Percentiles rank a stretch among this genome's conserved stretches.
Evolutionary conservation across 2,888 invertebrate genomes (phyloP).

Genomic region (Schizaphis graminum): DNA sequence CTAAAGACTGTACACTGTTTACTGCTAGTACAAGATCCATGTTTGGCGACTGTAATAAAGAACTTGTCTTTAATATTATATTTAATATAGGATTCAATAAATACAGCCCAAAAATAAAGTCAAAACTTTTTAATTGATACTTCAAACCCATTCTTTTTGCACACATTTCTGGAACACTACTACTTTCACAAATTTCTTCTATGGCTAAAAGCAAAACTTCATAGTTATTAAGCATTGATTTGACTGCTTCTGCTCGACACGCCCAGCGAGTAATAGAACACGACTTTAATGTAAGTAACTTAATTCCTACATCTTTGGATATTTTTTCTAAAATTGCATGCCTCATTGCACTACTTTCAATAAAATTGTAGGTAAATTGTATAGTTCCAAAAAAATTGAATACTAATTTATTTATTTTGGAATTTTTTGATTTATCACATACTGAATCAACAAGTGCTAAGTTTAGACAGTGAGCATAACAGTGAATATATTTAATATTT

Average conservation of each 20-base stretch:
- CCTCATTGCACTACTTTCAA: conserved; percentile 35
- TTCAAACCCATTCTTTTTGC: background rate
- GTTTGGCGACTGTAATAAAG: conserved; percentile 15
- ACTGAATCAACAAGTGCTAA: conserved; percentile 44
- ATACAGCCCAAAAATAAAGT: conserved; percentile 4
- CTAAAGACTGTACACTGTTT: conserved; percentile 13
- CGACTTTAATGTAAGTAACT: conserved; percentile 13
- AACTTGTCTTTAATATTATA: conserved; percentile 1
- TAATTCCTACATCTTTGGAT: conserved; percentile 74
- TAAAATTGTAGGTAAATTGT: conserved; percentile 60
- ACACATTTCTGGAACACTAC: conserved; percentile 12
- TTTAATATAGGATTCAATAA: background rate
- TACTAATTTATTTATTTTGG: background rate
- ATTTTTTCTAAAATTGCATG: conserved; percentile 74
- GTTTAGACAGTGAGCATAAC: conserved; percentile 63
- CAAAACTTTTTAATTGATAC: conserved; percentile 21
- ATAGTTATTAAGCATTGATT: conserved; percentile 12
- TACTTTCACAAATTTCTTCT: conserved; percentile 7
- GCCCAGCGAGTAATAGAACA: conserved; percentile 22
- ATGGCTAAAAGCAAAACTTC: conserved; percentile 12
- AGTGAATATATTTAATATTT: conserved; percentile 53
- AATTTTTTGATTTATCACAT: conserved; percentile 12
- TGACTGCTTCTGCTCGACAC: conserved; percentile 37
- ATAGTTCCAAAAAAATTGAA: conserved; percentile 60
- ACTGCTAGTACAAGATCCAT: background rate